Base-by-base conservation (phyloP, 2,113 vertebrate species). In the Nothoprocta perdicaria region DNA sequence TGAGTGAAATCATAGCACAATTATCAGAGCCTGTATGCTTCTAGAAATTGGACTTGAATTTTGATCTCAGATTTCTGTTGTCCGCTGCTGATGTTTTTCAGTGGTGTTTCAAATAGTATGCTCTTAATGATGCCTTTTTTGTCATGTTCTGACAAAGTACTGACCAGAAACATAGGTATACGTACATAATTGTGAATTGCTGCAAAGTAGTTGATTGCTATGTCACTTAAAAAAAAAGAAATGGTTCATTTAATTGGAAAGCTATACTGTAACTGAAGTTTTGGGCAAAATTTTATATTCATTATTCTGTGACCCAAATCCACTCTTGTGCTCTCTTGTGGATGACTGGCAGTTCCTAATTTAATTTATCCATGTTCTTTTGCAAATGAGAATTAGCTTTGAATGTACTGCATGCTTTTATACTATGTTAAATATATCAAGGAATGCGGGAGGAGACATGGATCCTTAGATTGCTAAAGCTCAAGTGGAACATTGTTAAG, bases 271-370 rank as follows among this genome's bases (percentile, higher is more conserved):
- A 65, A 74, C 14, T 41, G 80, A 92, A 93, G 81, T 85, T 91
- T 62, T 80, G 90, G 71, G 21, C 31, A 68, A 21, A 52, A 23
- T 85, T 95, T 90, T 85, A 33, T 94, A 89, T 93, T 94, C 58
- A 74, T 95, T 85, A 93, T 92, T 93, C 63, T 50, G 53, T 90
- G 91, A 91, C 87, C 79, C 78, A 90, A 62, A 95, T 93, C 41
- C 22, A 33, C 86, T 86, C 58, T 46, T 57, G 43, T 88, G 43
- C 55, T 93, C 65, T 69, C 14, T 61, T 91, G 29, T 63, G 33
- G 85, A 46, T 94, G 82, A 92, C 53, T 92, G 90, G 21, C 77
- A 89, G 82, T 65, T 94, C 48, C 88, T 92, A 72, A 84, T 88
- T 72, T 84, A 85, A 75, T 63, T 83, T 91, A 88, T 53, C 38